phyloP scores from a whole-genome alignment of 1,140 invertebrate genomes.

The Megalonaias nervosa region DNA sequence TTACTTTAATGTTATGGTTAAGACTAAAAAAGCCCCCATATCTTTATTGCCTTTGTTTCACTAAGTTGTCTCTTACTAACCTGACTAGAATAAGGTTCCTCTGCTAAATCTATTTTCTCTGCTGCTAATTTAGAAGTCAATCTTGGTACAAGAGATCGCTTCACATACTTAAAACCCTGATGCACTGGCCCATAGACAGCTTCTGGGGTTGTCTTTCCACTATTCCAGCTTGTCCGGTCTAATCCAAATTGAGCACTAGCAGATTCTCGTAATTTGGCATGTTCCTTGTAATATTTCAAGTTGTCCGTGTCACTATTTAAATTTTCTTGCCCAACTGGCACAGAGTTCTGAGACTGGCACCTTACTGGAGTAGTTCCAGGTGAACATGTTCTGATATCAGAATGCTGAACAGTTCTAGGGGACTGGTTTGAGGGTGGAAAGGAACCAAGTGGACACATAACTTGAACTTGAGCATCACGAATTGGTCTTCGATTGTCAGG shows the following conservation, averaged over 20 bases:
- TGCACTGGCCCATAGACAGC: conserved; percentile 31
- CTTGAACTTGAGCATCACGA: conserved; percentile 49
- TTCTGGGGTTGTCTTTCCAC: conserved; percentile 19
- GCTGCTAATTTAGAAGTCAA: conserved; percentile 66
- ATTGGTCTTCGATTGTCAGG: conserved; percentile 29
- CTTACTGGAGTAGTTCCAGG: conserved; percentile 5
- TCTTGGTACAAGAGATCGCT: conserved; percentile 59
- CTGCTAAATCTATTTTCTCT: conserved; percentile 70
- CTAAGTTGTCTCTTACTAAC: conserved; percentile 42
- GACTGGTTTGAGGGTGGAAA: conserved; percentile 27
- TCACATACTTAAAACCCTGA: conserved; percentile 37
- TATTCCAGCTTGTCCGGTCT: not conserved
- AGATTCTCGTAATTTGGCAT: no score
- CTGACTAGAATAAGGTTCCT: conserved; percentile 67
- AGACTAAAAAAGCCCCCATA: no score
- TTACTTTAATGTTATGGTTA: no score
- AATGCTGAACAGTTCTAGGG: conserved; percentile 5
- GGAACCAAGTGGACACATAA: conserved; percentile 47
- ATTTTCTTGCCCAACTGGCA: conserved; percentile 5
- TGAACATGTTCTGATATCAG: not conserved
- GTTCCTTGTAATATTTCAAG: conserved; percentile 21
- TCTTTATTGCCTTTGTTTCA: no score
- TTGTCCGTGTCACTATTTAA: conserved; percentile 32
- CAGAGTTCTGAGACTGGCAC: conserved; percentile 21
- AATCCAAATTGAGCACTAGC: conserved; percentile 4